Evolutionary conservation across 2,888 invertebrate species (phyloP).

Genomic region (Troglohyphantes excavatus): DNA sequence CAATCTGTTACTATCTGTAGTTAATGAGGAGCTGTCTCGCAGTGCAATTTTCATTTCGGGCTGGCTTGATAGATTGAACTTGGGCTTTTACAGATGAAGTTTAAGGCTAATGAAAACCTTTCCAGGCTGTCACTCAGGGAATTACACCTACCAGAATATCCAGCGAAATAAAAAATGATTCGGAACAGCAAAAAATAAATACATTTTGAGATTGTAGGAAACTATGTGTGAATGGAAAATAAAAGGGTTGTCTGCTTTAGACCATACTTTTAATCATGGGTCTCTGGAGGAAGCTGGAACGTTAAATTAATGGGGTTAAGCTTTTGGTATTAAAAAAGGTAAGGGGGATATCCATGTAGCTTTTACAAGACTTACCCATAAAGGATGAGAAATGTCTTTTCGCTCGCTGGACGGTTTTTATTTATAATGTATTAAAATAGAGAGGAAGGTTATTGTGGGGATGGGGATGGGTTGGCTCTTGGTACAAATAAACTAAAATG

Average conservation of each 20-base stretch:
- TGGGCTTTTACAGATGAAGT: slow-evolving; percentile 75
- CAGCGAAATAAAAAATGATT: slow-evolving; percentile 71
- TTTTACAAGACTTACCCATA: slow-evolving; percentile 20
- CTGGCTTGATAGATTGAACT: slow-evolving; percentile 76
- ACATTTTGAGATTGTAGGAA: slow-evolving; percentile 69
- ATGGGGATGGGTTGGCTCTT: background rate
- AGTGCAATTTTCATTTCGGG: slow-evolving; percentile 72
- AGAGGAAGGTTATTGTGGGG: slow-evolving; percentile 2
- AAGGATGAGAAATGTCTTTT: slow-evolving; percentile 58
- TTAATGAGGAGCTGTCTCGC: slow-evolving; percentile 77
- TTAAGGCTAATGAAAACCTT: slow-evolving; percentile 78
- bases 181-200: slow-evolving; percentile 57
- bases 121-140: slow-evolving; percentile 73
- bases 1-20: slow-evolving; percentile 77
- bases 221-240: slow-evolving; percentile 75
- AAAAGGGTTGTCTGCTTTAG: slow-evolving; percentile 66
- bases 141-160: slow-evolving; percentile 76
- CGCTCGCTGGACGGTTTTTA: background rate
- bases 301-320: slow-evolving; percentile 73
- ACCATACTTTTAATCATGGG: slow-evolving; percentile 75
- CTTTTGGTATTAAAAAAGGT: slow-evolving; percentile 56
- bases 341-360: slow-evolving; percentile 33
- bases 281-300: slow-evolving; percentile 59
- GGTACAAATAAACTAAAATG: background rate
- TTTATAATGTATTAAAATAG: slow-evolving; percentile 21